Evolutionary conservation across 2,113 vertebrate genomes (phyloP), one percentile per base, ranked within the genome.

Genomic region (Puma concolor): DNA sequence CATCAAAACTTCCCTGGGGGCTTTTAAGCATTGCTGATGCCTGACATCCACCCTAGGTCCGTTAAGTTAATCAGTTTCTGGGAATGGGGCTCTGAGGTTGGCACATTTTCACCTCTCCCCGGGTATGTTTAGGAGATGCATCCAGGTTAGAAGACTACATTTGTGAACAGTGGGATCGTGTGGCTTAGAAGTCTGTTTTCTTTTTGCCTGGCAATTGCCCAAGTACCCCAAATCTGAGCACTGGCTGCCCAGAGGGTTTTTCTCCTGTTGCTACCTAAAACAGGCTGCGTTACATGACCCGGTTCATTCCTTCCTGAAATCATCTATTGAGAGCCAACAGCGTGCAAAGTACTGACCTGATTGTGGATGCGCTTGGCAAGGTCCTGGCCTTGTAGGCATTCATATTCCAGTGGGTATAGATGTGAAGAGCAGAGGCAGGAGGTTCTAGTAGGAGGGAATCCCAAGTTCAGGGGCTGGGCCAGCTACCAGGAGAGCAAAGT

Each of bases 271-370:
- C 8, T 52, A 21, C 41, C 31, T 71, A 48, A 63, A 91, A n/a
- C 44, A 86, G 79, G 8, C 10, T 6, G 0, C 2, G 4, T 44
- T 41, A 29, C 14, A 41, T 1, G 14, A 19, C 54, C 31, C 0
- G 0, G n/a, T n/a, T n/a, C 29, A 33, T 88, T 69, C 3, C 1
- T 25, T 81, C 71, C n/a, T 69, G 33, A 54, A 38, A 33, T 81
- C 25, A 12, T 25, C 38, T 31, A 0, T 0, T 2, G 2, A 54
- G 33, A 12, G 27, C 7, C 31, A 4, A 41, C 0, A 12, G 17
- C 2, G 1, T 2, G 4, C 12, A 48, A 21, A 36, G 25, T 11
- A 12, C 0, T 36, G 54, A 15, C 44, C 21, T 48, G 2, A 0
- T 80, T 41, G 0, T 17, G 44, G 15, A 15, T 36, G 9, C 11